These are phyloP conservation scores for Gambusia yucatana DNA, from an alignment of 2,797 vertebrate genomes.

Conservation along the genomic window DNA sequence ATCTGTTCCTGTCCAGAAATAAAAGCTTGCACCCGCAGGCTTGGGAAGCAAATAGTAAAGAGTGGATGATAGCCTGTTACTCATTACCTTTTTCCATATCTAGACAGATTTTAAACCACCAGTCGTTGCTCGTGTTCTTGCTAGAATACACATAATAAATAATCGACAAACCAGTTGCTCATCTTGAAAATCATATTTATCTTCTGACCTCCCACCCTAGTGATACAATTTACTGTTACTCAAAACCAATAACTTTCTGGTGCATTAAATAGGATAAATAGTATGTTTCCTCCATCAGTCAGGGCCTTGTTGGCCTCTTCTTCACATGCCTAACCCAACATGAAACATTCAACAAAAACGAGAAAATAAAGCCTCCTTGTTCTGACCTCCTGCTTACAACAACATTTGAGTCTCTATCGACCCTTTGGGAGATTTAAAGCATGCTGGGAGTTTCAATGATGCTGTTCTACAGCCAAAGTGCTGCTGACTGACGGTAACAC, in stretches of 20 bases:
- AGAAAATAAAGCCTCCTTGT: slow-evolving; percentile 5
- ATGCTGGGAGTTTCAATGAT: slow-evolving; percentile 67
- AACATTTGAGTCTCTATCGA: slow-evolving; percentile 45
- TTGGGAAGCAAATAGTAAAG: background rate
- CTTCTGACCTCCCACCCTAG: background rate
- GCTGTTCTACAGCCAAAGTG: slow-evolving; percentile 60
- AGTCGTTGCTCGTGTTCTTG: background rate
- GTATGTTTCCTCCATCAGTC: background rate
- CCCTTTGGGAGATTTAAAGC: slow-evolving; percentile 62
- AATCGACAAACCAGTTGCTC: background rate
- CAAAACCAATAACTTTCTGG: background rate
- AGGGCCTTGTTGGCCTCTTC: background rate
- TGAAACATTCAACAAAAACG: background rate
- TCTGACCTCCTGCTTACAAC: slow-evolving; percentile 36
- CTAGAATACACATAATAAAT: background rate
- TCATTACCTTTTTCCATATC: background rate
- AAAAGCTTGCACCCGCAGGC: background rate
- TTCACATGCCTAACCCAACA: background rate
- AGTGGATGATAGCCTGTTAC: background rate
- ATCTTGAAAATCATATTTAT: background rate
- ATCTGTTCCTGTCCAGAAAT: background rate
- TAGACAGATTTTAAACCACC: background rate
- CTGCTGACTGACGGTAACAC: slow-evolving; percentile 70
- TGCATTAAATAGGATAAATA: background rate
- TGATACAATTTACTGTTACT: background rate